Evolutionary conservation across 2,888 invertebrate genomes (phyloP), one percentile per base, ranked within the genome.

Genomic region (Mimas tiliae): DNA sequence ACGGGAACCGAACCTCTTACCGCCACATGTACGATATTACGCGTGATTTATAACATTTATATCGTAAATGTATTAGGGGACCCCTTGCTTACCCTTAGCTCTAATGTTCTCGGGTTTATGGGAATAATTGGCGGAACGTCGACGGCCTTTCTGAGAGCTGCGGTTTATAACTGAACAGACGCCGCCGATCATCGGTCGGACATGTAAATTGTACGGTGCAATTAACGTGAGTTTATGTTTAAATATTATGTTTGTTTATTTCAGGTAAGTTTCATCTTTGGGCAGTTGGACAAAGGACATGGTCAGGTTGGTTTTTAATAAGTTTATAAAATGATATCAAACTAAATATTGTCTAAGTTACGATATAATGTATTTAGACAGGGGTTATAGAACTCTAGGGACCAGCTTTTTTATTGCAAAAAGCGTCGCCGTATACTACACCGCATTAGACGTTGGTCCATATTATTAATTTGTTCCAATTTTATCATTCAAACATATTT

Each of bases 41-140:
- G 87, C 91, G 91, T 93, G 93, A 93, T 93, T 93, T 93, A 93
- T 91, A 90, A 87, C 88, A 88, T 88, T 92, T 93, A 92, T 93
- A 93, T 93, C 89, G 91, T 91, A 92, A 93, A 93, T 90, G 93
- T 92, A 93, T 93, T 93, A 92, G 91, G 91, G 72, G 73, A 71
- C 70, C 74, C 71, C 71, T 76, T 72, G 74, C 70, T 77, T 75
- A 72, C 69, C 78, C 81, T 79, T 74, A 77, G 77, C 72, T 74
- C 79, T 86, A 84, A 86, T 85, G 85, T 82, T 81, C 76, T 75
- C 85, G 80, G 58, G 84, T 89, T 87, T 88, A 88, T 88, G 87
- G 85, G 83, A 76, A 81, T 85, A 87, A 88, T 88, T 85, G 85
- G 84, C 79, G 74, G 73, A 72, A 70, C 68, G 65, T 47, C 34